phyloP scores from a whole-genome alignment of 2,113 vertebrate species.

The Sturnira hondurensis region DNA sequence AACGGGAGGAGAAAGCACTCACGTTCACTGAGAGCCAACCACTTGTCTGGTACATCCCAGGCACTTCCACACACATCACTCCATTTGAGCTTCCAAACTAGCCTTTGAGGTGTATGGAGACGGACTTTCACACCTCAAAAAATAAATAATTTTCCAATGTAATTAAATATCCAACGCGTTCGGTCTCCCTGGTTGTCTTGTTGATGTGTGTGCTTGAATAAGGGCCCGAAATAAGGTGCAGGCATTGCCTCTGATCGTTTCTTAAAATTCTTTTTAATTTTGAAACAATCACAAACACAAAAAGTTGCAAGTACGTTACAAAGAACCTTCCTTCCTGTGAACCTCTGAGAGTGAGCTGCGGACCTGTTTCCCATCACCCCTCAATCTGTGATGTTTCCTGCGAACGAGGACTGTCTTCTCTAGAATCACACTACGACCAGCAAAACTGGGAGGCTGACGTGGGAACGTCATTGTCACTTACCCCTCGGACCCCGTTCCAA shows the following conservation, averaged over 20 bases:
- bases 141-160: not conserved
- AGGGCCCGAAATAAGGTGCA: not conserved
- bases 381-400: not conserved
- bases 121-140: not conserved
- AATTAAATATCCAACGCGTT: not conserved
- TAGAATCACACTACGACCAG: not conserved
- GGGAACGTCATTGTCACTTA: not conserved
- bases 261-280: not conserved
- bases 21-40: not conserved
- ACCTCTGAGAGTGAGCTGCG: not conserved
- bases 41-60: not conserved
- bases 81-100: not conserved
- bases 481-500: not conserved
- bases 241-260: not conserved
- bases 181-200: not conserved
- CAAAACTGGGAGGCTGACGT: not conserved
- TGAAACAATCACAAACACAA: not conserved
- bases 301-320: not conserved
- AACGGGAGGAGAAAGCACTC: not conserved
- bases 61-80: not conserved
- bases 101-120: not conserved
- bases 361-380: not conserved
- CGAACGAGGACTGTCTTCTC: not conserved
- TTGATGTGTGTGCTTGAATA: not conserved
- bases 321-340: not conserved